A percentile compares a stretch with the other conserved stretches of the same genome.
These are phyloP conservation scores for Rana temporaria DNA, from an alignment of 2,113 vertebrate species.

Conservation along the genomic window DNA sequence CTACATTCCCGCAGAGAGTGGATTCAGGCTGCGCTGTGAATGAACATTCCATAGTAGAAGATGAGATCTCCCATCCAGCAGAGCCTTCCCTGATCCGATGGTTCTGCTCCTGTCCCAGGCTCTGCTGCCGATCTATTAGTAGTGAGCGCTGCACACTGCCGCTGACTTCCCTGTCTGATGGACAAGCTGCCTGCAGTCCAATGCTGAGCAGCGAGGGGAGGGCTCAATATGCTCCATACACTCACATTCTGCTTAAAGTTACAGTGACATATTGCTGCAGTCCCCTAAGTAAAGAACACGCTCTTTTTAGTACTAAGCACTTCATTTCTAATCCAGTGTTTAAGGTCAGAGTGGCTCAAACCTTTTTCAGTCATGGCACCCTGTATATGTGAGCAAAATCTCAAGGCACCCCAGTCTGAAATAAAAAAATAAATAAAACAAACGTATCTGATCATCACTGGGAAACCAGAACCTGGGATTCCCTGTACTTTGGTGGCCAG, in stretches of 20 bases:
- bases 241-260: slow-evolving; percentile 52
- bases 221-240: slow-evolving; percentile 37
- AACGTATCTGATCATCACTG: too few species aligned
- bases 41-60: background rate
- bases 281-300: background rate
- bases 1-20: slow-evolving; percentile 20
- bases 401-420: too few species aligned
- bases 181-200: slow-evolving; percentile 50
- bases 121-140: background rate
- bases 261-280: slow-evolving; percentile 47
- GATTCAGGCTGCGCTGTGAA: background rate
- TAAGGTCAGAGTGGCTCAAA: too few species aligned
- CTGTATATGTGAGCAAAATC: too few species aligned
- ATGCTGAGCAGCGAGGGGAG: slow-evolving; percentile 43
- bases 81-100: background rate
- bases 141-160: slow-evolving; percentile 45
- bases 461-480: too few species aligned
- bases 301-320: too few species aligned
- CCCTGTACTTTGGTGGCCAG: too few species aligned
- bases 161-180: slow-evolving; percentile 30
- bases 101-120: background rate
- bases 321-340: too few species aligned
- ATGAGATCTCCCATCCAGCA: slow-evolving; percentile 1
- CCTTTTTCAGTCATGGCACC: too few species aligned
- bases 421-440: too few species aligned